A percentile compares a stretch with the other conserved stretches of the same genome.
phyloP scores from a whole-genome alignment of 2,888 invertebrate genomes.

The Patella depressa region DNA sequence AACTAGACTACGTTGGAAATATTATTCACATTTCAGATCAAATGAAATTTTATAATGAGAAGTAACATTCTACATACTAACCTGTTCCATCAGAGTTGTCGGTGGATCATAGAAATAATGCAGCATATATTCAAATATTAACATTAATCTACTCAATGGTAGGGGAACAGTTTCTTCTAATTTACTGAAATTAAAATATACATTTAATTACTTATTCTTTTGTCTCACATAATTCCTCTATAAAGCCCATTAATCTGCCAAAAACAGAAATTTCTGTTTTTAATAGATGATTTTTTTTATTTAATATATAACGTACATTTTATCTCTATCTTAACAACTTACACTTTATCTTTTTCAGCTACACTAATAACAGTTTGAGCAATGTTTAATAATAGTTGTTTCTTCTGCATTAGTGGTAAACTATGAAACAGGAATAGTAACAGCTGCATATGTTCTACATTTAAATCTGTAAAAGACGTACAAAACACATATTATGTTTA shows the following conservation, averaged over 20 bases:
- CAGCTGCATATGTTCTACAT: slow-evolving; percentile 95
- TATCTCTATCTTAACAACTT: slow-evolving; percentile 13
- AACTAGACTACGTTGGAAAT: too few relatives aligned
- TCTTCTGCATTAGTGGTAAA: slow-evolving; percentile 95
- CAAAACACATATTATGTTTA: background rate
- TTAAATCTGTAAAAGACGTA: slow-evolving; percentile 79
- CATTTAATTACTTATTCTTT: too few relatives aligned
- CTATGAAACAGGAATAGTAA: slow-evolving; percentile 94
- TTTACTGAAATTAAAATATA: slow-evolving; percentile 40
- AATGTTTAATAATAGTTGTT: slow-evolving; percentile 83
- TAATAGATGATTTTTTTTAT: background rate
- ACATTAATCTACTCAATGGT: slow-evolving; percentile 79
- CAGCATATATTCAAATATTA: slow-evolving; percentile 94
- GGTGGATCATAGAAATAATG: slow-evolving; percentile 94
- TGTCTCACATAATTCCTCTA: too few relatives aligned
- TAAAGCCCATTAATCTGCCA: too few relatives aligned
- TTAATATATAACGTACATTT: background rate
- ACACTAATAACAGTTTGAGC: slow-evolving; percentile 65
- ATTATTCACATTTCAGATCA: too few relatives aligned
- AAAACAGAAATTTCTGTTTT: background rate
- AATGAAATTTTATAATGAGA: too few relatives aligned
- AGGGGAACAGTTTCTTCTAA: slow-evolving; percentile 58
- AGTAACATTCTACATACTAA: slow-evolving; percentile 27
- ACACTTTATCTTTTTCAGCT: slow-evolving; percentile 53
- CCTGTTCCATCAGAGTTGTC: slow-evolving; percentile 65